Evolutionary conservation across 2,113 vertebrate genomes (phyloP).

Genomic region (Saguinus midas): DNA sequence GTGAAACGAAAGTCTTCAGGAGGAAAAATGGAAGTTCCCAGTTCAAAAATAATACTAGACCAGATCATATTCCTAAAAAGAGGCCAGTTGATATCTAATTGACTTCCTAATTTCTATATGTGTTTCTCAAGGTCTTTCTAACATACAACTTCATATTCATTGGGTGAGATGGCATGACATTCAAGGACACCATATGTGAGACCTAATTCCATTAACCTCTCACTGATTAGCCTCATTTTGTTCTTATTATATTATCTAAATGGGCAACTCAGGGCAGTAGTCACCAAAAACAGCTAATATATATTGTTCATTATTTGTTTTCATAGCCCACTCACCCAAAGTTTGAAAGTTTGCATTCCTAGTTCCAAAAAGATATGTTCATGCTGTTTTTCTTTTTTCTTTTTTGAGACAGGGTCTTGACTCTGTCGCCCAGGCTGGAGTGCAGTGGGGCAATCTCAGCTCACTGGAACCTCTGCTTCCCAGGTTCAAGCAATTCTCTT

Average conservation of each 20-base stretch:
- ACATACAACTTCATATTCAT: not conserved
- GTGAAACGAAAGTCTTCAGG: not conserved
- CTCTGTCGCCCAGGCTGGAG: no score
- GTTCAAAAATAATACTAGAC: slow-evolving; percentile 39
- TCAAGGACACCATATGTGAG: slow-evolving; percentile 12
- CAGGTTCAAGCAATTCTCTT: no score
- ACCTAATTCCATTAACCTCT: slow-evolving; percentile 35
- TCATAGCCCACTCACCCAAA: not conserved
- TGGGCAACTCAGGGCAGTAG: not conserved
- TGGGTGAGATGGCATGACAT: not conserved
- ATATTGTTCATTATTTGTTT: not conserved
- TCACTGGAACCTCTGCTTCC: no score
- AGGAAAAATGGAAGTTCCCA: slow-evolving; percentile 17
- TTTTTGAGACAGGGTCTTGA: no score
- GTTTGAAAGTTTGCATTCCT: not conserved
- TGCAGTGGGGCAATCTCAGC: no score
- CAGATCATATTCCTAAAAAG: slow-evolving; percentile 27
- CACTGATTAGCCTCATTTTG: not conserved
- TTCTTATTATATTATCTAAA: slow-evolving; percentile 15
- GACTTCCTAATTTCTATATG: slow-evolving; percentile 50
- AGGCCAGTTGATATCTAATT: slow-evolving; percentile 8
- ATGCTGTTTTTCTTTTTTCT: no score
- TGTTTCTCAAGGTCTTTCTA: slow-evolving; percentile 55
- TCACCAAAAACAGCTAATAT: not conserved
- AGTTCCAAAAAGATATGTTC: not conserved